These are phyloP conservation scores for Epinephelus moara DNA, from an alignment of 2,113 vertebrate genomes.

Conservation along the genomic window DNA sequence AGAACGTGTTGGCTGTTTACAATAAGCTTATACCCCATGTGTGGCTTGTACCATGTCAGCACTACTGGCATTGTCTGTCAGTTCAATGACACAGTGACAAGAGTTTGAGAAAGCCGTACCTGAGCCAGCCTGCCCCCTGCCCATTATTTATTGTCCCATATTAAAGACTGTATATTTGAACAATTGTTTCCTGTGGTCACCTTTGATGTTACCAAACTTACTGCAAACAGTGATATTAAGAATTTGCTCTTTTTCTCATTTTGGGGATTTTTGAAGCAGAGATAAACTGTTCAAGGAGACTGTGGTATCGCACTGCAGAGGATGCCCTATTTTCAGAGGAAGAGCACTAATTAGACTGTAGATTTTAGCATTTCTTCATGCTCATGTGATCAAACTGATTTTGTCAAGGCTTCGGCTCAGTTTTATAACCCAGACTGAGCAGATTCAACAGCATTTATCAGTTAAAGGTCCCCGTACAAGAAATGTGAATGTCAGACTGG, in stretches of 20 bases:
- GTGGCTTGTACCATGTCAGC: no score
- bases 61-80: neutral
- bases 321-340: constrained; percentile 67
- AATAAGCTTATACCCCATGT: no score
- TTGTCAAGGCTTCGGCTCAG: constrained; percentile 20
- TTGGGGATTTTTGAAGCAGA: constrained; percentile 20
- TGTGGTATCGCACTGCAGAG: constrained; percentile 38
- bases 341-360: constrained; percentile 62
- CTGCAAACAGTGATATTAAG: constrained; percentile 7
- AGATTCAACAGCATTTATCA: neutral
- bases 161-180: neutral
- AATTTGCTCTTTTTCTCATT: constrained; percentile 17
- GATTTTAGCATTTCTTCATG: constrained; percentile 51
- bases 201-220: neutral
- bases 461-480: neutral
- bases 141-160: neutral
- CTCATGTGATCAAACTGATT: constrained; percentile 28
- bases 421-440: constrained; percentile 13
- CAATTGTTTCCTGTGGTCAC: neutral
- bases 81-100: neutral
- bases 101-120: neutral
- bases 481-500: no score
- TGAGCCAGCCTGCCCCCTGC: neutral
- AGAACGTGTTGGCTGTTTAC: no score
- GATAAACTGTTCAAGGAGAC: constrained; percentile 62